Evolutionary conservation across 2,888 invertebrate species (phyloP), one percentile per base, ranked within the genome.

Genomic region (Cybosia mesomella): DNA sequence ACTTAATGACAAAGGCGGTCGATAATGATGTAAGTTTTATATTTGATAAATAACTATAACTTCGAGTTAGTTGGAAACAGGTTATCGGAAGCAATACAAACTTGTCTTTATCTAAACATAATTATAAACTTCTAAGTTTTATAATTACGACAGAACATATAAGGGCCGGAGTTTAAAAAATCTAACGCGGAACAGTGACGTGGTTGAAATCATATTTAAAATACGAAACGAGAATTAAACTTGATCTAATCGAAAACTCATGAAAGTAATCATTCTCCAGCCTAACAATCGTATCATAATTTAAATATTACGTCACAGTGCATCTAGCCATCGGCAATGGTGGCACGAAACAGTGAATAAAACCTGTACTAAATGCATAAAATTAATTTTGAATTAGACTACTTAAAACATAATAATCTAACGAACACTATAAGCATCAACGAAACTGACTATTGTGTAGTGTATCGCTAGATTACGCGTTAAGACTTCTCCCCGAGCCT

Each of bases 71-170:
- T 39, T 18, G 0, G 24, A 24, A 59, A 22, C 24, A 7, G 22
- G 15, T 59, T 36, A 22, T 49, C 28, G 21, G 28, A 49, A 18
- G 39, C 15, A 21, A 28, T 61, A 49, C n/a, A 15, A 21, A 59
- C 15, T 3, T 49, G n/a, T 24, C 59, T 60, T 66, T 66, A 66
- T 60, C 66, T 66, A 66, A 66, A 66, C 59, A 66, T 66, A 66
- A 66, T 49, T 28, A 43, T 22, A 43, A 43, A 13, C n/a, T 21
- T 58, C 58, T 34, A 58, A 1, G 11, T 34, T 7, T 24, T 61
- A 10, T 61, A 43, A 49, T 61, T n/a, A 49, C 7, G 61, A n/a
- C 49, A 61, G 7, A 21, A 59, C 22, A 53, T 21, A 53, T 32
- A 21, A 49, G 49, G 32, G 28, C 61, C 28, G 13, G 13, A 32